Evolutionary conservation across 2,797 vertebrate species (phyloP), one percentile per base, ranked within the genome.

Genomic region (Lindbergichthys nudifrons): DNA sequence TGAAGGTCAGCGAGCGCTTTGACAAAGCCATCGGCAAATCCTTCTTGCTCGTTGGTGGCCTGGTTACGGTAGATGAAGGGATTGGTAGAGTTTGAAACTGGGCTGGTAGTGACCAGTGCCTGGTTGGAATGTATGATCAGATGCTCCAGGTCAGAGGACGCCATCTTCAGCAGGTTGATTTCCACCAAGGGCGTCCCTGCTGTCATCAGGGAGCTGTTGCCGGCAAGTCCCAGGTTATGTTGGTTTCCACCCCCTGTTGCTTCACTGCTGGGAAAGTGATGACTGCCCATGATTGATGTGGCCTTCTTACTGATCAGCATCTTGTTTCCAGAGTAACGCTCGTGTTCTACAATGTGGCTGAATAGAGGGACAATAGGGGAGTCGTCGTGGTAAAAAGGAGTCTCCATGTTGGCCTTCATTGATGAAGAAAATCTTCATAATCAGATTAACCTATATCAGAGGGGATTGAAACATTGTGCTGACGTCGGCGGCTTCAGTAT

Each of bases 1-100:
- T 97, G 96, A 39, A 97, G 92, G 78, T 97, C 96, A 0, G 96
- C 96, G 59, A 97, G 87, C 0, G 96, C 96, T 83, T 96, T 96
- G 21, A 96, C 96, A 23, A 97, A 97, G 23, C 96, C 96, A 30
- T 97, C 96, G 0, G 95, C 96, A 42, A 97, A 97, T 36, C 96
- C 96, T 57, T 96, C 96, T 75, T 96, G 96, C 77, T 97, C 96
- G 30, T 96, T 96, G 48, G 95, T 96, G 69, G 95, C 95, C 59
- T 94, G 94, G 81, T 48, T 72, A 11, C 89, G 91, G 57, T 92
- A 92, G 0, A 90, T 58, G 72, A 92, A 91, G 47, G 90, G 88
- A 61, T 88, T 88, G 79, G 36, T 54, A 45, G 89, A 67, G 74
- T 57, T 89, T 1, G 92, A 75, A 10, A 85, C 90, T 0, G 94